phyloP scores from a whole-genome alignment of 1,140 invertebrate species.

The Triops cancriformis region DNA sequence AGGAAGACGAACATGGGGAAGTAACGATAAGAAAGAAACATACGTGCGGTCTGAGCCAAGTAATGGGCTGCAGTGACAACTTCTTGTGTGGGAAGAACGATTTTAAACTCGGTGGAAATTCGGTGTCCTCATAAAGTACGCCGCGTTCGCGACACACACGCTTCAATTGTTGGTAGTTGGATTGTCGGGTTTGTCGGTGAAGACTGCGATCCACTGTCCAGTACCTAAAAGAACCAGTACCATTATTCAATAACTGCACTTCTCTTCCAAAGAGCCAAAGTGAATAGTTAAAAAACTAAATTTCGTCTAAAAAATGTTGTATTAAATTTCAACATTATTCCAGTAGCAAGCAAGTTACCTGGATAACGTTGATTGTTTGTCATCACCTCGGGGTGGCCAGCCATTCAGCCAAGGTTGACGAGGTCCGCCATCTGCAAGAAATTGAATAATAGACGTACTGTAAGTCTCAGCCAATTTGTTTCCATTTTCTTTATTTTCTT shows the following conservation, averaged over 20 bases:
- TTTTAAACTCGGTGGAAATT: constrained; percentile 50
- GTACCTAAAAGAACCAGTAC: constrained; percentile 43
- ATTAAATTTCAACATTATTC: background rate
- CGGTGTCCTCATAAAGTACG: constrained; percentile 56
- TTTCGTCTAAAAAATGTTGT: too few relatives aligned
- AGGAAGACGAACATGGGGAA: background rate
- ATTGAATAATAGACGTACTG: background rate
- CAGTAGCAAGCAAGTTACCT: constrained; percentile 15
- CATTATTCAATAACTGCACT: background rate
- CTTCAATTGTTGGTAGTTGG: constrained; percentile 46
- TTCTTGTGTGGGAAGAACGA: constrained; percentile 52
- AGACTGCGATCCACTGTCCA: constrained; percentile 47
- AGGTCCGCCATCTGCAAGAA: constrained; percentile 20
- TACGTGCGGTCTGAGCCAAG: constrained; percentile 54
- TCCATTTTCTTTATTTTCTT: background rate
- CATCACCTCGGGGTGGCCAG: constrained; percentile 27
- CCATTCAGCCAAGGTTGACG: constrained; percentile 25
- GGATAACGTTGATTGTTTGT: constrained; percentile 29
- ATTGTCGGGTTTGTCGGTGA: constrained; percentile 38
- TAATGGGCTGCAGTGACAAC: constrained; percentile 46
- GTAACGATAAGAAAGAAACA: constrained; percentile 33
- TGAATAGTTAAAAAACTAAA: too few relatives aligned
- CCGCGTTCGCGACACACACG: constrained; percentile 49
- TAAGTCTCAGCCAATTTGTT: background rate
- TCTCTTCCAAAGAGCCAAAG: too few relatives aligned